Percentiles rank a stretch among this genome's conserved stretches.
Conservation (phyloP, 64 coral and sea anemone genomes). For the Montipora capricornis region DNA sequence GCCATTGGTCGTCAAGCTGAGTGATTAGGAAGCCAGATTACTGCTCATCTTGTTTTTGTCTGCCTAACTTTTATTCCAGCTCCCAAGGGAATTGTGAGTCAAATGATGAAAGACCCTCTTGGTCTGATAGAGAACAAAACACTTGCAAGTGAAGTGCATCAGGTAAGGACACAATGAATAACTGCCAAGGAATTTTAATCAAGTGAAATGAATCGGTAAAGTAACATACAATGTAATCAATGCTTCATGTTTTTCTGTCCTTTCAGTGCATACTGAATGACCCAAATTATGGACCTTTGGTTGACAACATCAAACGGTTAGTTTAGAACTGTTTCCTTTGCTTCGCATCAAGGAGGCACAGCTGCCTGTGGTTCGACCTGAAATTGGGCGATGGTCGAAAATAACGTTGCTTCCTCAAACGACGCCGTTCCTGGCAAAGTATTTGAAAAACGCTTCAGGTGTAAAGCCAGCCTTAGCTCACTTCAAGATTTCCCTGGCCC, state of each 20-base stretch:
- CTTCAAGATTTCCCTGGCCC: no score
- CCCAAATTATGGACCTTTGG: slow-evolving; percentile 94
- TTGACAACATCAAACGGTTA: slow-evolving; percentile 99
- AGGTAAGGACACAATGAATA: slow-evolving; percentile 43
- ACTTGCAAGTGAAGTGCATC: slow-evolving; percentile 80
- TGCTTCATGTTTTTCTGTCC: background rate
- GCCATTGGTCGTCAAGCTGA: no score
- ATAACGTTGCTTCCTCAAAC: no score
- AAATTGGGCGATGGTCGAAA: no score
- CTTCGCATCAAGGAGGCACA: no score
- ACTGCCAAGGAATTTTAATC: background rate
- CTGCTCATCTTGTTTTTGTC: no score
- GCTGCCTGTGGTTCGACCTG: no score
- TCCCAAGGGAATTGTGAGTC: slow-evolving; percentile 86
- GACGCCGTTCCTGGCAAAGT: no score
- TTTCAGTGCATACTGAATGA: slow-evolving; percentile 95
- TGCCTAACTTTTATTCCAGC: slow-evolving; percentile 20
- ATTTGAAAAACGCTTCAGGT: no score
- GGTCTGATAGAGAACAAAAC: slow-evolving; percentile 71
- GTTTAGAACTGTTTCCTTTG: background rate
- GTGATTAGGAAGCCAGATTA: no score
- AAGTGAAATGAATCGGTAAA: background rate
- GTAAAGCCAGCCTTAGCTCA: no score
- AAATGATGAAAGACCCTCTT: slow-evolving; percentile 93
- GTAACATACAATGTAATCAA: background rate